These are phyloP conservation scores for Colletes collaris DNA, from an alignment of 2,888 invertebrate species.

Conservation along the genomic window DNA sequence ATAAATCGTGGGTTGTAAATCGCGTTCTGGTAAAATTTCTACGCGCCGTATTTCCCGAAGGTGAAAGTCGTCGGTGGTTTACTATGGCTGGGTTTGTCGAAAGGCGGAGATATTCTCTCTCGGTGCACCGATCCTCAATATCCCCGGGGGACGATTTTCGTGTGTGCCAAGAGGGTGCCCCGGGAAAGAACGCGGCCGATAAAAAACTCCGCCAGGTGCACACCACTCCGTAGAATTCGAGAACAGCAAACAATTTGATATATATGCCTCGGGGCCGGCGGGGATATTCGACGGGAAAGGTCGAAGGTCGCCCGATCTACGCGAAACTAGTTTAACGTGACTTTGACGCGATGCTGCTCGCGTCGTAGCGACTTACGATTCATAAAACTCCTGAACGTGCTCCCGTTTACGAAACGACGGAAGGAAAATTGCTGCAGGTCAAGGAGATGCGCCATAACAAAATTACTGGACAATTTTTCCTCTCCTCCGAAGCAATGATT, in stretches of 20 bases:
- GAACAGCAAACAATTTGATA: constrained; percentile 37
- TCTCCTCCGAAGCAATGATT: constrained; percentile 11
- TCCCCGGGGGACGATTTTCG: too few relatives aligned
- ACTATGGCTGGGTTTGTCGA: constrained; percentile 1
- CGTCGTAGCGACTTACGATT: constrained; percentile 43
- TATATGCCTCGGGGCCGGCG: constrained; percentile 8
- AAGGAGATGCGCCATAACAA: not conserved
- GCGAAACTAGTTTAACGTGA: constrained; percentile 57
- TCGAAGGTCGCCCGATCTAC: constrained; percentile 46
- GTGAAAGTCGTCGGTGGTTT: constrained; percentile 4
- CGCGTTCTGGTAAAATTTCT: too few relatives aligned
- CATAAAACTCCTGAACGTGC: constrained; percentile 44
- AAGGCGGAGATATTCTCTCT: not conserved
- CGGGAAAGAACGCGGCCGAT: too few relatives aligned
- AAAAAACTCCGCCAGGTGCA: constrained; percentile 3
- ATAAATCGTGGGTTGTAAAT: too few relatives aligned
- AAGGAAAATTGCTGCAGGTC: too few relatives aligned
- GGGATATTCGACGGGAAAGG: constrained; percentile 22
- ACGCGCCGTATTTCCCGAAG: not conserved
- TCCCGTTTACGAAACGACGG: not conserved
- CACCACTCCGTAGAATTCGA: constrained; percentile 22
- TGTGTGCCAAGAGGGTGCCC: too few relatives aligned
- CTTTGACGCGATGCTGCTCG: constrained; percentile 38
- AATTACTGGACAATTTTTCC: too few relatives aligned
- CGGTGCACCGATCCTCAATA: not conserved